These are phyloP conservation scores for Simalia tracyae DNA, from an alignment of 2,797 vertebrate genomes.

Conservation along the genomic window DNA sequence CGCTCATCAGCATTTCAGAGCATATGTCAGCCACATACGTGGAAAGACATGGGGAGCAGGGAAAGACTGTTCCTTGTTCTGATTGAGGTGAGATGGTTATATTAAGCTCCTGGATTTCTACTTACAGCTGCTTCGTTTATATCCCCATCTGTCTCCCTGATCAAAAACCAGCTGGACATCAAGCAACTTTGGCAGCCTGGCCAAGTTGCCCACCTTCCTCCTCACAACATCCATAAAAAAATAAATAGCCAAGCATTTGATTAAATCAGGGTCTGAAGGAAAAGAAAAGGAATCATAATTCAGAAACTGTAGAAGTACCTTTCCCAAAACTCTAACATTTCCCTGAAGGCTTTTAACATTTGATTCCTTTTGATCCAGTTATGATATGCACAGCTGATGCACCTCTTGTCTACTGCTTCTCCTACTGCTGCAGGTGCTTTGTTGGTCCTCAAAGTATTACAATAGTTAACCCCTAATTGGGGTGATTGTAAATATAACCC, in stretches of 20 bases:
- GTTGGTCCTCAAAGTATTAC: not conserved
- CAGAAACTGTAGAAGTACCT: not conserved
- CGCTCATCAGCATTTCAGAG: constrained; percentile 11
- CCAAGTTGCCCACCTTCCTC: not conserved
- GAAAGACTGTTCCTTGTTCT: not conserved
- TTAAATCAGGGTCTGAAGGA: not conserved
- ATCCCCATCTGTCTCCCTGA: constrained; percentile 11
- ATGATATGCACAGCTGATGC: not conserved
- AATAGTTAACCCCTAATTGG: not conserved
- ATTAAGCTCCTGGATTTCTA: constrained; percentile 11
- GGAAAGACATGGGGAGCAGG: not conserved
- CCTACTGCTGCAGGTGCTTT: not conserved
- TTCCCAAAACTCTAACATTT: not conserved
- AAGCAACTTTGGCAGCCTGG: accelerated
- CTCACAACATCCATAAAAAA: not conserved
- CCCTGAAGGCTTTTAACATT: not conserved
- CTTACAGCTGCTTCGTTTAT: constrained; percentile 8
- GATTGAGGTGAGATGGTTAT: not conserved
- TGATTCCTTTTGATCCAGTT: not conserved
- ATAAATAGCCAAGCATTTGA: not conserved
- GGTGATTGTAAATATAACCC: too few relatives aligned
- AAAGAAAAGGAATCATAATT: not conserved
- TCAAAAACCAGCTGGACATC: not conserved
- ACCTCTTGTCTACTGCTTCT: not conserved
- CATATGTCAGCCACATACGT: not conserved